Base-by-base conservation (phyloP, 1,140 invertebrate genomes). In the Akabosia matsudoensis region DNA sequence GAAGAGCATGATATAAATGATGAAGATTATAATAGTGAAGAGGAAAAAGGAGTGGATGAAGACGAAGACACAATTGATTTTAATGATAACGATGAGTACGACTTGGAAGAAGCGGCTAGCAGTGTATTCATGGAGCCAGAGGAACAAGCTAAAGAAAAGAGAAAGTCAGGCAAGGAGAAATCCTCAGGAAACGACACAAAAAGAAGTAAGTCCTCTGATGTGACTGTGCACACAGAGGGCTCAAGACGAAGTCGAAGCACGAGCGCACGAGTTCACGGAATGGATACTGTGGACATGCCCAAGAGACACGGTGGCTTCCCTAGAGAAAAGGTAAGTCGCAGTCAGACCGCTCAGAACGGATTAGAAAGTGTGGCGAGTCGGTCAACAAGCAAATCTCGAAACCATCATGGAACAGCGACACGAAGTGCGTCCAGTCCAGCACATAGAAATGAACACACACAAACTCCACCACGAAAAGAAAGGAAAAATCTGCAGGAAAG, bases 81-180 rank as follows among this genome's bases (percentile, higher is more conserved):
- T 16, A 73, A 77, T 61, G 52, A 74, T 24, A 45, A 61, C 30
- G 73, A 79, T 61, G 74, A 79, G 30, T 77, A 77, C 22, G 73
- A 80, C 37, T 76, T 76, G 16, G 75, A 79, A 26, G 73, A 82
- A 31, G 74, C 64, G 54, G 45, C 24, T 4, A 74, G 74, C 56
- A 78, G 76, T 64, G 70, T 78, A 3, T 78, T 78, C 34, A 79
- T 75, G 31, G 88, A 89, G 77, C 86, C 86, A 37, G 88, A 90
- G 83, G n/a, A 67, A 67, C n/a, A 30, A 31, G 24, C 54, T 30
- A 30, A 7, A 67, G 26, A 3, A 7, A 67, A 28, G 4, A 30
- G 4, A 28, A 67, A 28, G 4, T 67, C 61, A 24, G 54, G 24
- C 54, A 61, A 61, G 13, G 24, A 24, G 54, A 61, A 7, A 10